These are phyloP conservation scores for Mercenaria mercenaria DNA, from an alignment of 1,140 invertebrate species.

Conservation along the genomic window DNA sequence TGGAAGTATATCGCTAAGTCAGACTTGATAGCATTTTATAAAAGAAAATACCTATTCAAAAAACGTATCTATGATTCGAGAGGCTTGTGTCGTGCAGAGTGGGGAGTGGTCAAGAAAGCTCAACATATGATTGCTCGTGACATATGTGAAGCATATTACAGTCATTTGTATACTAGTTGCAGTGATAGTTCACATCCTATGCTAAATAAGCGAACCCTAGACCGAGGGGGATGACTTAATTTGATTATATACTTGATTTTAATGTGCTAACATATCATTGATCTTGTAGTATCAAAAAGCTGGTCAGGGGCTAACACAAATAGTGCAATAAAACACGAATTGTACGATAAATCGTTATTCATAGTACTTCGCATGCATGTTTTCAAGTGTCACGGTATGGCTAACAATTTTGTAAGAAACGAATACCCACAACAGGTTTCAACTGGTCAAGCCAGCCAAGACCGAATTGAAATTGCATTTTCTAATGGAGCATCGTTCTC, in stretches of 20 bases:
- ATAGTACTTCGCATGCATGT: background rate
- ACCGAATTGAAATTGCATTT: background rate
- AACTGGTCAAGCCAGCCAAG: background rate
- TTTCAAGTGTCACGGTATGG: background rate
- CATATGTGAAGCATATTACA: background rate
- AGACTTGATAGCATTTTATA: too few species aligned
- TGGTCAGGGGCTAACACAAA: background rate
- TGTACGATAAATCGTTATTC: too few species aligned
- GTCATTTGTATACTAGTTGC: background rate
- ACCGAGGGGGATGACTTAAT: background rate
- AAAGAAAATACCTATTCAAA: too few species aligned
- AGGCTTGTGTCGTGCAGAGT: too few species aligned
- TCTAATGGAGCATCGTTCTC: background rate
- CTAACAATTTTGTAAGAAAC: background rate
- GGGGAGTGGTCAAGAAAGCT: too few species aligned
- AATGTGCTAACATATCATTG: too few species aligned
- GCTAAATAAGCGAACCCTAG: background rate
- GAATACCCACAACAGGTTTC: conserved; percentile 1
- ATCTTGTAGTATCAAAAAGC: background rate
- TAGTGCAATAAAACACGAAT: background rate
- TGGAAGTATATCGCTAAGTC: too few species aligned
- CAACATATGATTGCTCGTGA: too few species aligned
- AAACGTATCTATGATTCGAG: too few species aligned
- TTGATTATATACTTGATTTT: too few species aligned
- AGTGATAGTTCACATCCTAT: background rate